These are phyloP conservation scores for Limnephilus lunatus DNA, from an alignment of 2,888 invertebrate genomes.

Conservation along the genomic window DNA sequence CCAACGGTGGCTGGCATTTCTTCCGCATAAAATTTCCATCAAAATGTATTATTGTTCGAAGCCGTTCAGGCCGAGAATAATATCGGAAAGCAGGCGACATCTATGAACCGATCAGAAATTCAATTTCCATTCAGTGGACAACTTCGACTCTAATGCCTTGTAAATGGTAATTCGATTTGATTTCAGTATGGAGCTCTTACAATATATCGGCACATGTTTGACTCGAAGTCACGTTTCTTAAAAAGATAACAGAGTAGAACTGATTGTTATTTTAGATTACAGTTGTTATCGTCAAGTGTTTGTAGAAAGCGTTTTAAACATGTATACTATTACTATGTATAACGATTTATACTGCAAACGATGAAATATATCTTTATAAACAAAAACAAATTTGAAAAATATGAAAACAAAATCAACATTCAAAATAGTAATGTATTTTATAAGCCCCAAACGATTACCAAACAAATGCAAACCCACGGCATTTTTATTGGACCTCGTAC, in stretches of 20 bases:
- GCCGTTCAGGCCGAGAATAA: background rate
- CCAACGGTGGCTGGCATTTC: conserved; percentile 15
- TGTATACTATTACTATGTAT: too few relatives aligned
- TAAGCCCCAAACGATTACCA: too few relatives aligned
- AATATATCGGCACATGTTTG: background rate
- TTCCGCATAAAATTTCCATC: conserved; percentile 23
- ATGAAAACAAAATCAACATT: too few relatives aligned
- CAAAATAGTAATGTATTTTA: too few relatives aligned
- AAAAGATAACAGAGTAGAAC: background rate
- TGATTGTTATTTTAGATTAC: background rate
- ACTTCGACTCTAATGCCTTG: background rate
- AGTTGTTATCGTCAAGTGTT: background rate
- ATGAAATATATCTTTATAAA: too few relatives aligned
- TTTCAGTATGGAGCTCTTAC: background rate
- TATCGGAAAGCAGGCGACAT: background rate
- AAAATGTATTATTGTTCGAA: background rate
- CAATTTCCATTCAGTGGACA: background rate
- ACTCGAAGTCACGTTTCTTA: background rate
- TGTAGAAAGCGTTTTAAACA: background rate
- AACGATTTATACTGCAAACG: too few relatives aligned
- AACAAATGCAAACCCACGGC: too few relatives aligned
- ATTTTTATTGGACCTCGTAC: too few relatives aligned
- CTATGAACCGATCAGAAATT: conserved; percentile 2
- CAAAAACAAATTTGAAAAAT: too few relatives aligned
- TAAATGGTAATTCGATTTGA: background rate